Base-by-base conservation (phyloP, 92 coral and sea anemone species). In the Heteractis magnifica region DNA sequence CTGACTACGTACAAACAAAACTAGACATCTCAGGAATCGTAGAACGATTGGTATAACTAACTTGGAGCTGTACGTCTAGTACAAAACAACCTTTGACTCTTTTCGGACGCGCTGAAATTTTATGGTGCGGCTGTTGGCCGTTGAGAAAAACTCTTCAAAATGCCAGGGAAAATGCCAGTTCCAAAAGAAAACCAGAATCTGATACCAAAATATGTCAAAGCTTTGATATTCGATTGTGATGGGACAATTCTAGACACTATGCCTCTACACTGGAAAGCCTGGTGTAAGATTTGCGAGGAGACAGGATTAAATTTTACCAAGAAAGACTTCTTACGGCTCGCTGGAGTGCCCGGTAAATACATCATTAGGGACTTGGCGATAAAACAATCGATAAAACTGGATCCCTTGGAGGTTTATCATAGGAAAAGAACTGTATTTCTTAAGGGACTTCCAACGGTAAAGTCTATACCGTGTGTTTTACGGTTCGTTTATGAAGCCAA, bases 221-320 rank as follows among this genome's bases (percentile, higher is more conserved):
- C 90, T 10, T 71, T 95, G 64, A 90, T 95, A 18, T 93, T 95
- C 77, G 98, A 95, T 80, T 95, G 97, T 72, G 98, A 95, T 90
- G 98, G 98, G 11, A 95, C 98, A 6, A 58, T 95, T 10, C 78
- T 95, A 49, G 93, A 93, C 70, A 95, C 98, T 6, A 95, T 95
- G 97, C 98, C 98, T 0, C 86, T 93, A 4, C 98, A 95, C 78
- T 91, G 97, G 95, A 87, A 85, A 56, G 98, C 98, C 0, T 95
- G 98, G 98, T 90, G 92, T 71, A 90, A 94, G 23, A 95, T 95
- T 62, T 95, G 98, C 77, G 58, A 74, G 12, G 97, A 93, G 52
- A 95, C 97, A 3, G 98, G 98, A 3, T 90, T 95, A 20, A 86
- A 72, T 71, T 95, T 86, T 86, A 84, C 87, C 60, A 91, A 91